These are phyloP conservation scores for Xylota segnis DNA, from an alignment of 2,888 invertebrate genomes.

Conservation along the genomic window DNA sequence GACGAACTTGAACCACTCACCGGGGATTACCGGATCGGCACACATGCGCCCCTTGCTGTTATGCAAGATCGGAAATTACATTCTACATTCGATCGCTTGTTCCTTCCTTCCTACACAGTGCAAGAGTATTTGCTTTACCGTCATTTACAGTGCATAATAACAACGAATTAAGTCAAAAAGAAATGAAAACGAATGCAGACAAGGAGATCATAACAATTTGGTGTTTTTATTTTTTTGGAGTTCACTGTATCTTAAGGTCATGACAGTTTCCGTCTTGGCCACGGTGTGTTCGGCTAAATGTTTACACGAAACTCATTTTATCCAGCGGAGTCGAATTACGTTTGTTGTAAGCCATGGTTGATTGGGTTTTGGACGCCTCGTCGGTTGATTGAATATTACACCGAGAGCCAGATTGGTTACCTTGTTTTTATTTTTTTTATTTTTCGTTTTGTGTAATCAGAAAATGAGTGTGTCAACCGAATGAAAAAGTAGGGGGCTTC, in stretches of 20 bases:
- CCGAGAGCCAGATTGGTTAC: conserved; percentile 29
- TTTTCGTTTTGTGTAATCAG: conserved; percentile 5
- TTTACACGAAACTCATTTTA: conserved; percentile 52
- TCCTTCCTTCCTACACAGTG: conserved; percentile 5
- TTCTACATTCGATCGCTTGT: conserved; percentile 34
- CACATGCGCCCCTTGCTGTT: conserved; percentile 33
- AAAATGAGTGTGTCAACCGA: conserved; percentile 28
- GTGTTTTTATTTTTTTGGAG: conserved; percentile 25
- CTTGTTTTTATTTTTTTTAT: conserved; percentile 17
- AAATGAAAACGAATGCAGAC: not conserved
- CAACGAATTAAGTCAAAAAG: conserved; percentile 37
- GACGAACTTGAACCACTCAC: conserved; percentile 40
- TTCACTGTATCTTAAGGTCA: conserved; percentile 63
- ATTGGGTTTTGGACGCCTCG: conserved; percentile 19
- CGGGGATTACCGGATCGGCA: conserved; percentile 3
- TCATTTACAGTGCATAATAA: conserved; percentile 31
- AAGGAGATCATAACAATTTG: conserved; percentile 22
- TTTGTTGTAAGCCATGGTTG: conserved; percentile 38
- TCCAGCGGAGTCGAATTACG: conserved; percentile 9
- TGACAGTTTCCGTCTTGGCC: conserved; percentile 44
- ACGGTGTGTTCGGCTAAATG: conserved; percentile 30
- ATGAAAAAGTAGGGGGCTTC: conserved; percentile 36
- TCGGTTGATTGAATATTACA: not conserved
- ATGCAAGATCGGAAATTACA: conserved; percentile 57
- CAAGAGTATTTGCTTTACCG: conserved; percentile 39